These are phyloP conservation scores for Phyllostomus hastatus DNA, from an alignment of 2,113 vertebrate genomes.

Conservation along the genomic window DNA sequence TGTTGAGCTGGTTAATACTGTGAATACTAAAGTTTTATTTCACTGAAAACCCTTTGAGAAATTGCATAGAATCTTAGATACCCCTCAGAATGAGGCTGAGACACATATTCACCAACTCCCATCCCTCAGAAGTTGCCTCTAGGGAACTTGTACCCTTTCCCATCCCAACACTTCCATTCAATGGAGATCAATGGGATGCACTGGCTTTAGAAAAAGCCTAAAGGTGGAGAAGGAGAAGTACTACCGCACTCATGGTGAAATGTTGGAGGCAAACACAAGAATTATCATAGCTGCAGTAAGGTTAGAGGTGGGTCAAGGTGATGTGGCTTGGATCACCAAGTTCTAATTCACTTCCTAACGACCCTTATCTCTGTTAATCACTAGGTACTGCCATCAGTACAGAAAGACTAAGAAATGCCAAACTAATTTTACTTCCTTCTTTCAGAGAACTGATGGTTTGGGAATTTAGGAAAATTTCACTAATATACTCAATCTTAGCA, in stretches of 20 bases:
- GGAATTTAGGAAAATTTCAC: background rate
- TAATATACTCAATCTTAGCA: background rate
- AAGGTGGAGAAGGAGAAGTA: background rate
- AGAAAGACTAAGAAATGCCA: background rate
- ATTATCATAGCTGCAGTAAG: background rate
- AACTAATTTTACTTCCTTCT: background rate
- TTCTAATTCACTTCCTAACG: background rate
- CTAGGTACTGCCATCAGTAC: background rate
- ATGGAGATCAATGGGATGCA: background rate
- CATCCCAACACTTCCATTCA: background rate
- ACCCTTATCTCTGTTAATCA: background rate
- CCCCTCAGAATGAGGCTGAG: background rate
- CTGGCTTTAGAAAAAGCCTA: background rate
- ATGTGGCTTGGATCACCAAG: background rate
- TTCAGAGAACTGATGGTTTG: background rate
- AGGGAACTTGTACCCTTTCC: background rate
- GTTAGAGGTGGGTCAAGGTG: background rate
- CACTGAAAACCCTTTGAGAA: background rate
- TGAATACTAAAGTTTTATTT: background rate
- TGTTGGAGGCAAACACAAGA: background rate
- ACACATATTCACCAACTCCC: background rate
- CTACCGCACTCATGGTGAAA: background rate
- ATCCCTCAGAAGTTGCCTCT: background rate
- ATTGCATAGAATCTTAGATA: background rate
- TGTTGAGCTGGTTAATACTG: background rate